Base-by-base conservation (phyloP, 2,113 vertebrate species). In the Perca fluviatilis region DNA sequence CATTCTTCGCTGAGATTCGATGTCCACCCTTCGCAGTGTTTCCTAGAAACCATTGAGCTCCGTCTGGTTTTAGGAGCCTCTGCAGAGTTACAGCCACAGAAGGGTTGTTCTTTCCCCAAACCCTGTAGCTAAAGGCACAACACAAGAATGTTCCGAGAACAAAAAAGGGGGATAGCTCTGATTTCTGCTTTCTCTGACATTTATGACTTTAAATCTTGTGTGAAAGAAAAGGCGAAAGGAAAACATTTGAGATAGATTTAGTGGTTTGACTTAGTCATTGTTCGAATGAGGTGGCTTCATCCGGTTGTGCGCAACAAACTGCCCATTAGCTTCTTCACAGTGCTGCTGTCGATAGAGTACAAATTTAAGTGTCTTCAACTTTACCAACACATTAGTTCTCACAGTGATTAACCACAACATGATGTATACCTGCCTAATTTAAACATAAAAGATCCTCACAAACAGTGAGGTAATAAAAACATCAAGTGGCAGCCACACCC, bases 31-130 rank as follows among this genome's bases (percentile, higher is more conserved):
- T 91, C 82, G 60, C 88, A 91, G 46, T 36, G 86, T 95, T 95
- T 90, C 96, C 92, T 95, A 90, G 96, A 96, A 96, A 97, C 96
- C 92, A 88, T 83, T 91, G 92, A 95, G 91, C 86, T 74, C 87
- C 79, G 90, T 93, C 92, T 95, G 92, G 77, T 94, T 92, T 94
- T 86, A 93, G 95, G 94, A 92, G 89, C 83, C 92, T 87, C 90
- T 88, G 92, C 93, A 94, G 95, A 95, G 91, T 94, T 94, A 92
- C 91, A 92, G 80, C 93, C 91, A 91, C 79, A 92, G 81, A 90
- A 86, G 82, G 65, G 88, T 85, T 90, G 76, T 81, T 85, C 89
- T 82, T 67, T 92, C 85, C 83, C 90, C 87, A 92, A 88, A 91
- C 15, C 33, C 1, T 79, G 95, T 97, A 96, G 94, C 95, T 95